Conservation (phyloP, 2,797 vertebrate species). For the Periophthalmus magnuspinnatus region DNA sequence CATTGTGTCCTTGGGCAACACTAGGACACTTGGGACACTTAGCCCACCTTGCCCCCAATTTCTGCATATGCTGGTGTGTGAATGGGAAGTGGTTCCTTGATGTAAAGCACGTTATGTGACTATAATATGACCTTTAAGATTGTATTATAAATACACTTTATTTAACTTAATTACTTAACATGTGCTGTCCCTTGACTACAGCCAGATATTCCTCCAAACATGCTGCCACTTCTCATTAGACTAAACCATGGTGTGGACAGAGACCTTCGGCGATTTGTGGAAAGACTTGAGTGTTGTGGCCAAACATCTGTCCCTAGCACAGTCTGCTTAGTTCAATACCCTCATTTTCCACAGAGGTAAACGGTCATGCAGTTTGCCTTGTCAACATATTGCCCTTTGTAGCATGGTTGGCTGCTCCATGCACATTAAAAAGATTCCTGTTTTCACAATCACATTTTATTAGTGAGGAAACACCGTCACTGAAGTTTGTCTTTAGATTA, state of each 20-base stretch:
- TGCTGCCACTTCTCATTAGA: conserved; percentile 9
- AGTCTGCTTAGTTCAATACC: not conserved
- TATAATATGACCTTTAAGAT: not conserved
- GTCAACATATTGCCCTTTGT: conserved; percentile 10
- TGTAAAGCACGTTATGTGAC: too few species aligned
- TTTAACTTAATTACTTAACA: conserved; percentile 1
- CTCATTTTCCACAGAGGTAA: conserved; percentile 33
- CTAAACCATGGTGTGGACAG: conserved; percentile 16
- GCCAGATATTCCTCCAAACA: conserved; percentile 4
- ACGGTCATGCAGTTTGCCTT: conserved; percentile 9
- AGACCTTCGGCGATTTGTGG: conserved; percentile 25
- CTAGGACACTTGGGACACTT: too few species aligned
- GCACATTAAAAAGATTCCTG: not conserved
- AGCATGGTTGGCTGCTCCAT: not conserved
- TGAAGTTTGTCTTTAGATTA: conserved; percentile 17
- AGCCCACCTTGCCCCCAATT: too few species aligned
- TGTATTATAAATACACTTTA: not conserved
- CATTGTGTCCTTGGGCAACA: too few species aligned
- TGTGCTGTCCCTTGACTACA: not conserved
- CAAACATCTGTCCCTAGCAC: conserved; percentile 19
- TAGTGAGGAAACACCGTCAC: not conserved
- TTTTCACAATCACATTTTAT: not conserved
- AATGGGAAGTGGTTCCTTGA: too few species aligned
- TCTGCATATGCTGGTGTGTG: too few species aligned
- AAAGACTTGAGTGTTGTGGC: conserved; percentile 29